Evolutionary conservation across 2,113 vertebrate species (phyloP).

Genomic region (Hippoglossus stenolepis): DNA sequence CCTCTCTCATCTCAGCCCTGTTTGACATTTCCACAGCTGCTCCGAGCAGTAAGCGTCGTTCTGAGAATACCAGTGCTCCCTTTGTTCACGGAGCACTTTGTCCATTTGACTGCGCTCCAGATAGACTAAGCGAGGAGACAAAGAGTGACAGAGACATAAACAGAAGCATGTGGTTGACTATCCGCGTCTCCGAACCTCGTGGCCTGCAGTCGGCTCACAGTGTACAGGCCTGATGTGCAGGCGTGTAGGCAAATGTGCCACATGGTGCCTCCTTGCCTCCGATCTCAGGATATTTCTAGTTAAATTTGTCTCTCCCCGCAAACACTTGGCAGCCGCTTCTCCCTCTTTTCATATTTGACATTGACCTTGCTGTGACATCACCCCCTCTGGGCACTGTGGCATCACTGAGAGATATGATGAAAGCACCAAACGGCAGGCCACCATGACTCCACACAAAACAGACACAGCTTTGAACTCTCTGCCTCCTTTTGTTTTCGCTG

Average conservation of each 20-base stretch:
- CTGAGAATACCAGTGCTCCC: constrained; percentile 61
- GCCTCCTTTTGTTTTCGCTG: constrained; percentile 70
- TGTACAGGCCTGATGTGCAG: constrained; percentile 54
- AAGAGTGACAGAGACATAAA: constrained; percentile 74
- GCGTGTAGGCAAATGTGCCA: constrained; percentile 54
- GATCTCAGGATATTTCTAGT: constrained; percentile 70
- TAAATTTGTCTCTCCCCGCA: constrained; percentile 74
- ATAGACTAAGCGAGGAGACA: constrained; percentile 59
- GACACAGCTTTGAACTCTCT: constrained; percentile 71
- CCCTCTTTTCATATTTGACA: constrained; percentile 76
- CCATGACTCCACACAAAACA: constrained; percentile 79
- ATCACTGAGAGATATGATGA: constrained; percentile 74
- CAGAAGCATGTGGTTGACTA: constrained; percentile 71
- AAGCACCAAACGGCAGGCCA: constrained; percentile 75
- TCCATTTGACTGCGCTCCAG: constrained; percentile 68
- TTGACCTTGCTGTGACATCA: constrained; percentile 79
- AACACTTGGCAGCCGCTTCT: constrained; percentile 67
- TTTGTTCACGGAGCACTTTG: constrained; percentile 68
- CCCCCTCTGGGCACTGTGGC: constrained; percentile 66
- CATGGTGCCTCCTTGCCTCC: constrained; percentile 69
- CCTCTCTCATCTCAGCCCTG: constrained; percentile 76
- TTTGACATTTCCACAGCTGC: constrained; percentile 79
- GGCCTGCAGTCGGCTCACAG: constrained; percentile 62
- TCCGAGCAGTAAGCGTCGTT: constrained; percentile 59
- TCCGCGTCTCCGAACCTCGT: constrained; percentile 55